Evolutionary conservation across 2,113 vertebrate species (phyloP).

Genomic region (Pangasianodon hypophthalmus): DNA sequence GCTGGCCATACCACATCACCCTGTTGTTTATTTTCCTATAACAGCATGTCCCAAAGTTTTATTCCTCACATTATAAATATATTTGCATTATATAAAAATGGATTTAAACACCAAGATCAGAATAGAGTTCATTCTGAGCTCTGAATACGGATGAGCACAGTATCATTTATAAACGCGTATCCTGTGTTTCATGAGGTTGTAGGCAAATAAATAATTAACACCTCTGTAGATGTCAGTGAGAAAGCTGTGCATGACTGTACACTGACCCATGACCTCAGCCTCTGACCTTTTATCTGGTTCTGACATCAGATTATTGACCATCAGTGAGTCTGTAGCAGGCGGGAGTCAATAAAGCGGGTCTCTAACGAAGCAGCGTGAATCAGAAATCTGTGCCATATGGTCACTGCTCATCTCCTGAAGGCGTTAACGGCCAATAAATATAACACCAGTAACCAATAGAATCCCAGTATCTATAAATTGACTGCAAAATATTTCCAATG

Average conservation of each 20-base stretch:
- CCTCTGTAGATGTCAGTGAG: neutral
- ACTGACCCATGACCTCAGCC: neutral
- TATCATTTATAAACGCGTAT: neutral
- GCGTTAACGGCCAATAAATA: neutral
- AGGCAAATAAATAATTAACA: neutral
- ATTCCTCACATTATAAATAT: no score
- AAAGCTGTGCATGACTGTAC: neutral
- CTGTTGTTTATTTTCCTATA: neutral
- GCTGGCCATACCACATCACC: neutral
- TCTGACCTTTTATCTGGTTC: neutral
- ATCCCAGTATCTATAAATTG: neutral
- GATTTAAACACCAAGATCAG: no score
- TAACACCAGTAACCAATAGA: neutral
- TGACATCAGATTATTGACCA: neutral
- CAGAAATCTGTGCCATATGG: neutral
- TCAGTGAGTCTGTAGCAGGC: neutral
- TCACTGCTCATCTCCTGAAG: neutral
- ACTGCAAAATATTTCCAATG: no score
- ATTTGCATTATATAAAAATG: no score
- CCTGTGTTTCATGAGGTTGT: neutral
- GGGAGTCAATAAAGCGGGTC: neutral
- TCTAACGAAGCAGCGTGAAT: neutral
- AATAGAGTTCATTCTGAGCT: no score
- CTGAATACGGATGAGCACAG: neutral
- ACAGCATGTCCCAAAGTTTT: neutral